phyloP scores from a whole-genome alignment of 2,113 vertebrate species.

The Aptenodytes patagonicus region DNA sequence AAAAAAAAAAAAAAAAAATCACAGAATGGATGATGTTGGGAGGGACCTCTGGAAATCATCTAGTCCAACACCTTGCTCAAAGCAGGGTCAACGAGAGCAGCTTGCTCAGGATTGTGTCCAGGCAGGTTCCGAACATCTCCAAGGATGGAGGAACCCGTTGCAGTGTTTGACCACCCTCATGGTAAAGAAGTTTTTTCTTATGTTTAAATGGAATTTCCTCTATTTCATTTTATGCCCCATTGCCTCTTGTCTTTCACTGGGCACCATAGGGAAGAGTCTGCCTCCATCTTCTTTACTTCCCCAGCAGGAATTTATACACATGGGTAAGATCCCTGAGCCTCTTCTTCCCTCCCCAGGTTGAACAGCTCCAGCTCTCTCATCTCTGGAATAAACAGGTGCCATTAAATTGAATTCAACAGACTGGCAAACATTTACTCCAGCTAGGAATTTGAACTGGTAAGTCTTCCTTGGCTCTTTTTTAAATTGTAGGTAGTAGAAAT shows the following conservation, averaged over 20 bases:
- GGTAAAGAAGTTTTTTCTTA: background rate
- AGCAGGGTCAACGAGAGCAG: background rate
- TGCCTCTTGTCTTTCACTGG: background rate
- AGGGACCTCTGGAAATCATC: background rate
- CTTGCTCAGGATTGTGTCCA: background rate
- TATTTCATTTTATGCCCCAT: background rate
- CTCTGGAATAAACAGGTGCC: background rate
- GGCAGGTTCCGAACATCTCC: background rate
- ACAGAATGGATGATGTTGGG: background rate
- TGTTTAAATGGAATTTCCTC: background rate
- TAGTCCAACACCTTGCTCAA: background rate
- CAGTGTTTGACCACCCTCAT: background rate
- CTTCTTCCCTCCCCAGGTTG: background rate
- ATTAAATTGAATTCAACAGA: background rate
- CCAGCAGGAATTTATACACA: background rate
- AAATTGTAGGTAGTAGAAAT: background rate
- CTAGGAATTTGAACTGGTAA: background rate
- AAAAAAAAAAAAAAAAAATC: background rate
- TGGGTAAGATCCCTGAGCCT: background rate
- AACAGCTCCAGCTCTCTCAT: background rate
- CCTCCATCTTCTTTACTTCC: background rate
- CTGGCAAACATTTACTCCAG: background rate
- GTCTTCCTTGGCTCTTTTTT: background rate
- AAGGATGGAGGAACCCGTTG: background rate
- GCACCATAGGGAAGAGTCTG: background rate